These are phyloP conservation scores for Venusia cambrica DNA, from an alignment of 2,888 invertebrate genomes.

Conservation along the genomic window DNA sequence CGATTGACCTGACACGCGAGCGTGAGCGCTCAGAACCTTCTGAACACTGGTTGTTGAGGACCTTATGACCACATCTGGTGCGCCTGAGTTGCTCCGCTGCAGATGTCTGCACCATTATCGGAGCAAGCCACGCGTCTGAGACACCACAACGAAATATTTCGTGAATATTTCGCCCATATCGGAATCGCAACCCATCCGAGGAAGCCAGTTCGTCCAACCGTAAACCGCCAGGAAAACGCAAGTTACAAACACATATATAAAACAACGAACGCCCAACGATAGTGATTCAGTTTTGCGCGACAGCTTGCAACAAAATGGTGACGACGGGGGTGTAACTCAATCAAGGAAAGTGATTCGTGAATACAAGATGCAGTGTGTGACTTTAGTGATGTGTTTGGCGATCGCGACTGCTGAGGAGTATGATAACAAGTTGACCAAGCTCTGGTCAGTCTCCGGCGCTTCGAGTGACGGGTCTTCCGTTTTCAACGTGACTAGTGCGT, in stretches of 20 bases:
- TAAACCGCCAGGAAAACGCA: conserved; percentile 71
- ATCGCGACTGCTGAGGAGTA: conserved; percentile 50
- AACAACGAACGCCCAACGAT: conserved; percentile 65
- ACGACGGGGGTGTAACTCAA: conserved; percentile 45
- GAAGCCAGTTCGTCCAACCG: conserved; percentile 65
- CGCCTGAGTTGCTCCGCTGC: conserved; percentile 9
- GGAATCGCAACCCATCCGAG: conserved; percentile 52
- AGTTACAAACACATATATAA: conserved; percentile 74
- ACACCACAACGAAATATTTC: conserved; percentile 50
- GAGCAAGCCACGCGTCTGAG: conserved; percentile 60
- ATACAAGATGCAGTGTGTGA: conserved; percentile 49
- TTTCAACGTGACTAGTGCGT: conserved; percentile 62
- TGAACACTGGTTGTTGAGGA: conserved; percentile 5
- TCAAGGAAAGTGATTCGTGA: conserved; percentile 56
- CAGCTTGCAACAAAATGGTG: conserved; percentile 72
- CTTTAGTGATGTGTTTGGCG: conserved; percentile 53
- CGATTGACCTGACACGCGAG: no score
- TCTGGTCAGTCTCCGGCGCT: conserved; percentile 57
- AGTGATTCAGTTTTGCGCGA: conserved; percentile 77
- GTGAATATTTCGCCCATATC: conserved; percentile 59
- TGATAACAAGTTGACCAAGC: conserved; percentile 58
- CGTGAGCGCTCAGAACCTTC: not conserved
- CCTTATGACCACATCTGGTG: not conserved
- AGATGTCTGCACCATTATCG: conserved; percentile 42
- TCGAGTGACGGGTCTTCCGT: conserved; percentile 57